Conservation (phyloP, 2,797 vertebrate species). For the Pelobates cultripes region DNA sequence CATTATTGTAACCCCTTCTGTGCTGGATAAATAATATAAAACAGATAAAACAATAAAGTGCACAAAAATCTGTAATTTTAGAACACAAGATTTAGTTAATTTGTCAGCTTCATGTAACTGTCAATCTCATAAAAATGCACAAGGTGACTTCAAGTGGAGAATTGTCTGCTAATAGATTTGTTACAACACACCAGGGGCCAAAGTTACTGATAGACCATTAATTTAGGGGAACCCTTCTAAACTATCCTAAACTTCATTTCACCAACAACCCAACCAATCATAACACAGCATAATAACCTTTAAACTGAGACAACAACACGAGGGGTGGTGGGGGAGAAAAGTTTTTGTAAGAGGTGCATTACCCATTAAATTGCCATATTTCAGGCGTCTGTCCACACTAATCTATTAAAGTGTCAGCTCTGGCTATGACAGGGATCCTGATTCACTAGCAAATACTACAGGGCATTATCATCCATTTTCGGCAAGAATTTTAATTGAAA, state of each 20-base stretch:
- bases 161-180: neutral
- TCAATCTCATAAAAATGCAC: neutral
- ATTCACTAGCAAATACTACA: slow-evolving; percentile 52
- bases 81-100: neutral
- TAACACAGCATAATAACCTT: neutral
- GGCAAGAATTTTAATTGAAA: slow-evolving; percentile 68
- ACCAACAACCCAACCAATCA: neutral
- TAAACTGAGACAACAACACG: neutral
- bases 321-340: neutral
- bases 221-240: neutral
- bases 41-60: neutral
- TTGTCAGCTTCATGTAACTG: neutral
- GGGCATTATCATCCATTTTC: slow-evolving; percentile 58
- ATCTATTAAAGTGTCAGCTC: slow-evolving; percentile 66
- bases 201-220: neutral
- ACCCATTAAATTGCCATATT: slow-evolving; percentile 65
- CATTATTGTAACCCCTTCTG: too few species aligned
- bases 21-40: too few species aligned
- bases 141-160: neutral
- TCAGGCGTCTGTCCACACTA: slow-evolving; percentile 58
- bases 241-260: too few species aligned
- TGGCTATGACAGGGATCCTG: slow-evolving; percentile 42
- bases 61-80: neutral
- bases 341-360: neutral
- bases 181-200: slow-evolving; percentile 13